Base-by-base conservation (phyloP, 2,797 vertebrate genomes). In the Glossophaga mutica region DNA sequence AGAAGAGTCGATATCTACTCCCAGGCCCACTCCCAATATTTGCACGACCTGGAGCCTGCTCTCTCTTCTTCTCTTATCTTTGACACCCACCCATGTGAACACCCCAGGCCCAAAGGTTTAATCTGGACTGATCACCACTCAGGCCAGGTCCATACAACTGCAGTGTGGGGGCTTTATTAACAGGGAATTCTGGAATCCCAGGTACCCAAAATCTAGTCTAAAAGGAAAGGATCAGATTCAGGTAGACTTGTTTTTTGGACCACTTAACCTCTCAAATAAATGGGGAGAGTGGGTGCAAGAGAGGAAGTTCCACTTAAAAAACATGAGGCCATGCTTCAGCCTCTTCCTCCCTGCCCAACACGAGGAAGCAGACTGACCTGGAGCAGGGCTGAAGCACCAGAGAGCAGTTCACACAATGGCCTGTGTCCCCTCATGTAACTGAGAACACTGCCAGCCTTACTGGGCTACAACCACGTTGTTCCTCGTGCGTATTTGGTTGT, bases 281-380 rank as follows among this genome's bases (percentile, higher is more conserved):
- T 9, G n/a, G 22, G 42, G 9, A 85, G 5, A 5, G 7, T 0
- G 1, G 14, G 7, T 1, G 0, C 3, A 44, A 34, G 59, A 10
- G 59, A 67, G 46, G 37, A 52, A 32, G 16, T 18, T 46, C n/a
- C 15, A 16, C 32, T 73, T 78, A 42, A 55, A 83, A 88, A 78
- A 22, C 29, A 65, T 5, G 46, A 44, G 9, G 18, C 18, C 21
- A 24, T 32, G 22, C 8, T 37, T 9, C 9, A 26, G 10, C 26
- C 6, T 37, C 9, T 26, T 55, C 11, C 10, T 22, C 9, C 18
- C 29, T 2, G 3, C 6, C 50, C 26, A 5, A 7, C 2, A 0
- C 2, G 11, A 70, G 29, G 55, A 87, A 74, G 76, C 2, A 1
- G 3, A 22, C 2, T 39, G 70, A 18, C 29, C 18, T 15, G 48